These are phyloP conservation scores for Drosophila paulistorum DNA, from an alignment of 1,140 invertebrate genomes.

Conservation along the genomic window DNA sequence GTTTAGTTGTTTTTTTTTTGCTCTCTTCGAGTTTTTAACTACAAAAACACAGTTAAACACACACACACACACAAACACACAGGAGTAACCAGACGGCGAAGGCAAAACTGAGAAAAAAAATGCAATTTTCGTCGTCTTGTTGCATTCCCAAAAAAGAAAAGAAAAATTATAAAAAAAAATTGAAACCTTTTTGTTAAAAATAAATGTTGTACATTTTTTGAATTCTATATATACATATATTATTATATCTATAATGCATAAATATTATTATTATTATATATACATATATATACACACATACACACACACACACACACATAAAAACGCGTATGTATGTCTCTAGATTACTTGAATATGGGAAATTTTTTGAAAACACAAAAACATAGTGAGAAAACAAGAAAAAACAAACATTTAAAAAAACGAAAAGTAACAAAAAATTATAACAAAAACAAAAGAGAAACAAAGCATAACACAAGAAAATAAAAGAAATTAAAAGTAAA, in stretches of 20 bases:
- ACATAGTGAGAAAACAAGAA: slow-evolving; percentile 46
- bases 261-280: slow-evolving; percentile 58
- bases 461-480: slow-evolving; percentile 26
- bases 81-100: slow-evolving; percentile 6
- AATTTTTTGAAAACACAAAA: slow-evolving; percentile 52
- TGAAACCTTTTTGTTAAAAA: slow-evolving; percentile 69
- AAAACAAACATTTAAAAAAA: slow-evolving; percentile 30
- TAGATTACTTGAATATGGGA: slow-evolving; percentile 73
- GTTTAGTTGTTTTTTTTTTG: slow-evolving; percentile 70
- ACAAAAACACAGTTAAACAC: slow-evolving; percentile 8
- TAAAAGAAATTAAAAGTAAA: slow-evolving; percentile 28
- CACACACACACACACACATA: not conserved
- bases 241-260: slow-evolving; percentile 23
- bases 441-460: slow-evolving; percentile 31
- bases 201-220: slow-evolving; percentile 80
- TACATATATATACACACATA: slow-evolving; percentile 40
- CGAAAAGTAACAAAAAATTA: slow-evolving; percentile 45
- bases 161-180: not conserved
- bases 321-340: slow-evolving; percentile 58
- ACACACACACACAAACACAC: not conserved
- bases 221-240: slow-evolving; percentile 71
- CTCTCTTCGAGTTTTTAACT: slow-evolving; percentile 79
- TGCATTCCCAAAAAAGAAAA: not conserved
- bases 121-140: slow-evolving; percentile 18
- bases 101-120: not conserved